Evolutionary conservation across 2,888 invertebrate species (phyloP).

Genomic region (Macaria notata): DNA sequence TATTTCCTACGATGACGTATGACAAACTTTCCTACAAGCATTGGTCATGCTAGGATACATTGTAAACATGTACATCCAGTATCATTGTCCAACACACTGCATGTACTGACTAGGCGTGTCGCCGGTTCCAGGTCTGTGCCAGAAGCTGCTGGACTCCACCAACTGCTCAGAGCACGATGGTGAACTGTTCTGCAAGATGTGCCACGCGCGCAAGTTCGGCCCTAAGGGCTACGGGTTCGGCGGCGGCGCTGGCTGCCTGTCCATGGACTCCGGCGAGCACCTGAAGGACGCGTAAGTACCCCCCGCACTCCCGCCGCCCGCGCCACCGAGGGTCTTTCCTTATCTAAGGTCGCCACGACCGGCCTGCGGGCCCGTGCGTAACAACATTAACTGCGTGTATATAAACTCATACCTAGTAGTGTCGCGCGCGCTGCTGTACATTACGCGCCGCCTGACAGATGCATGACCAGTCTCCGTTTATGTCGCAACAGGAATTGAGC

Average conservation of each 20-base stretch:
- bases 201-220: slow-evolving; percentile 99
- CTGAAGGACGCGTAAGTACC: slow-evolving; percentile 90
- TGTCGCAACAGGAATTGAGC: slow-evolving; percentile 82
- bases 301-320: slow-evolving; percentile 75
- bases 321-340: slow-evolving; percentile 82
- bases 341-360: slow-evolving; percentile 77
- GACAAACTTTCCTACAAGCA: not conserved
- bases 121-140: slow-evolving; percentile 90
- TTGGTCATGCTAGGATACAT: too few species aligned
- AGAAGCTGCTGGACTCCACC: slow-evolving; percentile 98
- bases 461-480: slow-evolving; percentile 83
- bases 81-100: too few species aligned
- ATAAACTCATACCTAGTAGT: slow-evolving; percentile 77
- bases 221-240: slow-evolving; percentile 99
- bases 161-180: slow-evolving; percentile 99
- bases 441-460: slow-evolving; percentile 78
- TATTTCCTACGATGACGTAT: slow-evolving; percentile 5
- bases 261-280: slow-evolving; percentile 97
- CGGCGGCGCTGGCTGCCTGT: slow-evolving; percentile 97
- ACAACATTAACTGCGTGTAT: slow-evolving; percentile 81
- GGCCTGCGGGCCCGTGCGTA: slow-evolving; percentile 78
- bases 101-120: not conserved
- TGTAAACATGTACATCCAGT: too few species aligned
- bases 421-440: slow-evolving; percentile 79
- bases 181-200: slow-evolving; percentile 97